phyloP scores from a whole-genome alignment of 1,140 invertebrate genomes.

The Copidosoma floridanum region DNA sequence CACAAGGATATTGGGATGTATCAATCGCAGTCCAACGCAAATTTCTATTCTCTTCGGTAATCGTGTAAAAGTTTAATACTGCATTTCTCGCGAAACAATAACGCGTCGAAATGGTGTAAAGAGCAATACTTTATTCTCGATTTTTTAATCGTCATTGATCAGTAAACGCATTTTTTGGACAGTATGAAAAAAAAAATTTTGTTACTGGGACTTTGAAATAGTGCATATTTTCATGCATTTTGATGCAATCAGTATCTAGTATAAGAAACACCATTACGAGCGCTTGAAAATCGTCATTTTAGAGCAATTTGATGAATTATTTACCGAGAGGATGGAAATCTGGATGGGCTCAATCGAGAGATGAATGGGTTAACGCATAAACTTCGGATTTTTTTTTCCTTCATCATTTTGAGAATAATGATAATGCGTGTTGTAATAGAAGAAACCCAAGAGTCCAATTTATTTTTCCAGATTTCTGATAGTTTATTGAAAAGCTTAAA shows the following conservation, averaged over 20 bases:
- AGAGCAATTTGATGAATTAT: slow-evolving; percentile 25
- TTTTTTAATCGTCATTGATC: too few relatives aligned
- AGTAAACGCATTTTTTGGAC: too few relatives aligned
- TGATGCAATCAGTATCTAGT: neutral
- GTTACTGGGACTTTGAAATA: too few relatives aligned
- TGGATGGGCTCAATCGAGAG: slow-evolving; percentile 34
- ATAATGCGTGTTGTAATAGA: too few relatives aligned
- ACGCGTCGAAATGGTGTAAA: slow-evolving; percentile 26
- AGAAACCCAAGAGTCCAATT: slow-evolving; percentile 46
- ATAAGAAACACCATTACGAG: slow-evolving; percentile 24
- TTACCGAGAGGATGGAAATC: slow-evolving; percentile 45
- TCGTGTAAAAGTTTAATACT: neutral
- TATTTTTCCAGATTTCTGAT: slow-evolving; percentile 47
- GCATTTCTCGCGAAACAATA: neutral
- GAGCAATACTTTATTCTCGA: too few relatives aligned
- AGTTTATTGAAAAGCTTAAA: slow-evolving; percentile 46
- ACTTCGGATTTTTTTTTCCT: slow-evolving; percentile 16
- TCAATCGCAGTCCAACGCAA: slow-evolving; percentile 34
- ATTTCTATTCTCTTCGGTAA: slow-evolving; percentile 43
- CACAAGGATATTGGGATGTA: slow-evolving; percentile 31
- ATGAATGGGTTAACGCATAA: neutral
- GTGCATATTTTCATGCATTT: too few relatives aligned
- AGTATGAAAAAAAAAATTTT: too few relatives aligned
- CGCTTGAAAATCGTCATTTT: slow-evolving; percentile 8
- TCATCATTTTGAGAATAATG: slow-evolving; percentile 19